A percentile compares a stretch with the other conserved stretches of the same genome.
Evolutionary conservation across 2,113 vertebrate genomes (phyloP).

Genomic region (Polypterus senegalus): DNA sequence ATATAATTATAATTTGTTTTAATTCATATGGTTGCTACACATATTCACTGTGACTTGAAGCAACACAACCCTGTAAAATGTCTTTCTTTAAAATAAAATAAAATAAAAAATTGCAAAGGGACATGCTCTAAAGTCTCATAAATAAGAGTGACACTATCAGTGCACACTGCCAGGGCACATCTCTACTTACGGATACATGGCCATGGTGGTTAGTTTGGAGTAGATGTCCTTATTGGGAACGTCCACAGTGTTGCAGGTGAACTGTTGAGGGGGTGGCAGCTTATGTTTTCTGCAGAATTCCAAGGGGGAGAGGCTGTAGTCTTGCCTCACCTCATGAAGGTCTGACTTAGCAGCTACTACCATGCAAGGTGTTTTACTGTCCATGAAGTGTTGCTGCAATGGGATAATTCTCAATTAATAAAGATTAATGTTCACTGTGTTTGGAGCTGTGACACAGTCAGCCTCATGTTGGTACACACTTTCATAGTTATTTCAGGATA

Average conservation of each 20-base stretch:
- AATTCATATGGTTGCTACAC: too few relatives aligned
- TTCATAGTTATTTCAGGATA: too few relatives aligned
- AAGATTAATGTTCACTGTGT: background rate
- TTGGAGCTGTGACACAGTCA: too few relatives aligned
- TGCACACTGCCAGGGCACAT: constrained; percentile 22
- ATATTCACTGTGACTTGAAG: too few relatives aligned
- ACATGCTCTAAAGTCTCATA: background rate
- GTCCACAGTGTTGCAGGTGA: constrained; percentile 77
- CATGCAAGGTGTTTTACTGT: constrained; percentile 90
- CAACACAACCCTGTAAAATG: constrained; percentile 2
- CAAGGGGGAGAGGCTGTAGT: constrained; percentile 70
- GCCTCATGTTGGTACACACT: too few relatives aligned
- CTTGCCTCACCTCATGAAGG: constrained; percentile 84
- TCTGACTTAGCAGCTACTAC: constrained; percentile 86
- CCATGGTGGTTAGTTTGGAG: constrained; percentile 93
- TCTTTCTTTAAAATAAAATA: constrained; percentile 30
- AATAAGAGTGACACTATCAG: background rate
- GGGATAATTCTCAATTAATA: constrained; percentile 23
- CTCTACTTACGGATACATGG: constrained; percentile 96
- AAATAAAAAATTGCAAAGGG: background rate
- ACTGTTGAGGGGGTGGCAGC: constrained; percentile 92
- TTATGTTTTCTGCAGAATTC: constrained; percentile 96
- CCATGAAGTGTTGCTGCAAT: constrained; percentile 85
- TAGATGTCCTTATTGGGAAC: constrained; percentile 84
- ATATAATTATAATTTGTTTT: too few relatives aligned